These are phyloP conservation scores for Drosophila ironensis DNA, from an alignment of 1,140 invertebrate species.

Conservation along the genomic window DNA sequence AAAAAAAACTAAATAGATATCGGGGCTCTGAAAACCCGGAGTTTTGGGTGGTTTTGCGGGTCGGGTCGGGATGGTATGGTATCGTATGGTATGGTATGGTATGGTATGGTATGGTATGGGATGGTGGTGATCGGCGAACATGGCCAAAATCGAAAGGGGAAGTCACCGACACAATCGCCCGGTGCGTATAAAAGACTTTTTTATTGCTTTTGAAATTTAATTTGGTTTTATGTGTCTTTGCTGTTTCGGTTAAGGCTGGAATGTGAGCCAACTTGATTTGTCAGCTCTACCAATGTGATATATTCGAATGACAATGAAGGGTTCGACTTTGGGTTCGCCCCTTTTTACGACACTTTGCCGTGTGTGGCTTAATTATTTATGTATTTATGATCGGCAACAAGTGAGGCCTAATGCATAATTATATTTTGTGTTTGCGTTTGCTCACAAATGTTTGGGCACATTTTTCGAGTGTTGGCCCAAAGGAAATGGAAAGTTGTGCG, in stretches of 20 bases:
- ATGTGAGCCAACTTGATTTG: conserved; percentile 64
- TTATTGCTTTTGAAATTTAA: conserved; percentile 71
- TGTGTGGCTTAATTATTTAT: conserved; percentile 58
- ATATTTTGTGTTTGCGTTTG: too few species aligned
- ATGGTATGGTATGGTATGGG: not conserved
- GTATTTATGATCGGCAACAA: conserved; percentile 46
- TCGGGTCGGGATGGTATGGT: not conserved
- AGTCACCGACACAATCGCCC: conserved; percentile 53
- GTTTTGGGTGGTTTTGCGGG: not conserved
- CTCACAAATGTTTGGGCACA: conserved; percentile 48
- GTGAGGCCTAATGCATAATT: conserved; percentile 19
- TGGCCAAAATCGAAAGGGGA: conserved; percentile 69
- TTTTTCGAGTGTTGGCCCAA: conserved; percentile 19
- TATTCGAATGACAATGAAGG: conserved; percentile 44
- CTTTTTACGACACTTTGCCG: not conserved
- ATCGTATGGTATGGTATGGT: not conserved
- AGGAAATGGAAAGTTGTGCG: conserved; percentile 73
- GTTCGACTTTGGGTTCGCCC: not conserved
- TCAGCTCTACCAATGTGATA: conserved; percentile 39
- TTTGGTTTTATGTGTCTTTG: conserved; percentile 60
- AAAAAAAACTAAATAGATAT: too few species aligned
- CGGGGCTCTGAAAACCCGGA: too few species aligned
- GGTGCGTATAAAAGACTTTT: conserved; percentile 65
- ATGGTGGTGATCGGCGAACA: conserved; percentile 4
- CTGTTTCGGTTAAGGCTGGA: conserved; percentile 35